Base-by-base conservation (phyloP, 2,888 invertebrate species). In the Eudasyphora cyanicolor region DNA sequence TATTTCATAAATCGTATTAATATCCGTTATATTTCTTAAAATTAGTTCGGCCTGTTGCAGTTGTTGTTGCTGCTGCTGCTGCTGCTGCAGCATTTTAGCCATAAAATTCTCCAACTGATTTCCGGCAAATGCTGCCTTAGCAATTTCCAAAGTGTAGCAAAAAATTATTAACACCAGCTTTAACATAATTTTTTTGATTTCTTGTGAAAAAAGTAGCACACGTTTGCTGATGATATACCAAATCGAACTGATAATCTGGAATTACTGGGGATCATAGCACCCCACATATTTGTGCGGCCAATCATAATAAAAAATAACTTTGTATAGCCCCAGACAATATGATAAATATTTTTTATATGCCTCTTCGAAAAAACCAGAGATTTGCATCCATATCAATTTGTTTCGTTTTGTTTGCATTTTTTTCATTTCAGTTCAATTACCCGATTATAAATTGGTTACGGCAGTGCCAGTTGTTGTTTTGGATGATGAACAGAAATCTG, bases 391-490 rank as follows among this genome's bases (percentile, higher is more conserved):
- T 71, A 82, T 14, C 17, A n/a, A 57, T 62, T 70, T 27, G 1
- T 45, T 8, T 32, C 32, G 38, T 45, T 69, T 73, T 60, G 17
- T 73, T 82, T 73, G n/a, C n/a, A n/a, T 76, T 42, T 32, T n/a
- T 71, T 76, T 38, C n/a, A 57, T 83, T 87, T 73, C 87, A 92
- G 92, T 91, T 87, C 91, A 91, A 86, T 88, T 91, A 86, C 92
- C 93, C 71, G 95, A 95, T 91, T 96, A 95, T 92, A 94, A 95
- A 89, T 94, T 95, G 90, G 96, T 96, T 89, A 96, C 95, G 87
- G 96, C 96, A 86, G 93, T 96, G 87, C 96, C 96, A 82, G 96
- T 95, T 87, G 94, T 95, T 91, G 95, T 96, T 91, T 94, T 96
- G 91, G 96, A 96, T 90, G 95, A 95, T 89, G 94, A 94, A 73